Evolutionary conservation across 2,888 invertebrate species (phyloP).

Genomic region (Coecobrya sp.): DNA sequence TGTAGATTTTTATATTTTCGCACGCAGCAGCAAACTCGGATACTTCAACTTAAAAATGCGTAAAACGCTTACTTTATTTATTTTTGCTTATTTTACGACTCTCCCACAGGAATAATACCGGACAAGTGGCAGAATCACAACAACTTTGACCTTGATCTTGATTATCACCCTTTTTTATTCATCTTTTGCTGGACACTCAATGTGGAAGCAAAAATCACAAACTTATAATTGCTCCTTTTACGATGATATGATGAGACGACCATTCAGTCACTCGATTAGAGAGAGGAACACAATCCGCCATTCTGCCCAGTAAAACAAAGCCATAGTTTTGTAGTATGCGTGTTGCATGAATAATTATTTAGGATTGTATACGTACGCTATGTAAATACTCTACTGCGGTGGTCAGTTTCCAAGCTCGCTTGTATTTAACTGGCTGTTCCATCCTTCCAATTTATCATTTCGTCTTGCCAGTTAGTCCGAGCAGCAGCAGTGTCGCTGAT

Average conservation of each 20-base stretch:
- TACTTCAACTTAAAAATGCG: background rate
- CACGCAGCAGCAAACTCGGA: background rate
- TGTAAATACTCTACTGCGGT: background rate
- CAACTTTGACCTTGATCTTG: conserved; percentile 58
- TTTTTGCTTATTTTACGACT: background rate
- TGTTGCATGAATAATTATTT: too few species aligned
- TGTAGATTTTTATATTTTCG: background rate
- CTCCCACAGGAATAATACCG: conserved; percentile 13
- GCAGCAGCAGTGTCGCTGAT: conserved; percentile 45
- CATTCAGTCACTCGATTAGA: background rate
- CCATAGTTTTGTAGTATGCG: background rate
- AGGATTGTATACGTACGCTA: background rate
- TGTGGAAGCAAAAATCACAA: conserved; percentile 43
- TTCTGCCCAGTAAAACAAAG: background rate
- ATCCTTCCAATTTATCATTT: conserved; percentile 56
- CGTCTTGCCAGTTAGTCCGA: conserved; percentile 79
- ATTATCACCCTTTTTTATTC: conserved; percentile 24
- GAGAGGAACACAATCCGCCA: background rate
- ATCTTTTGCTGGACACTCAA: background rate
- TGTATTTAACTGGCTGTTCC: conserved; percentile 61
- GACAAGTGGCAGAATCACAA: background rate
- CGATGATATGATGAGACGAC: too few species aligned
- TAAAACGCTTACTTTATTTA: background rate
- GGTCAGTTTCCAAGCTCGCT: background rate
- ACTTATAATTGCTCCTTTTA: too few species aligned